Conservation (phyloP, 1,140 invertebrate species). For the Bradysia coprophila region DNA sequence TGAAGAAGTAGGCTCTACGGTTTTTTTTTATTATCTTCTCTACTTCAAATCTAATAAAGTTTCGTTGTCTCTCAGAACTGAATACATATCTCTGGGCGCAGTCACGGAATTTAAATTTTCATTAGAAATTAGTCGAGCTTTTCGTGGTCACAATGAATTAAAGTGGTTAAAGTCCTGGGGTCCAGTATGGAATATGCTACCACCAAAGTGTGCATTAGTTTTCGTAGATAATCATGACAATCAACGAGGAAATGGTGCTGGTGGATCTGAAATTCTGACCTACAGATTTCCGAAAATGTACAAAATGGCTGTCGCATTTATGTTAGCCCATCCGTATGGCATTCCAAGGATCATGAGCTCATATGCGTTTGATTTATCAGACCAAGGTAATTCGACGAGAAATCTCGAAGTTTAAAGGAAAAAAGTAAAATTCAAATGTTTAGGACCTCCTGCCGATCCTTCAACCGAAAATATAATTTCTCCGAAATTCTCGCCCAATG, state of each 20-base stretch:
- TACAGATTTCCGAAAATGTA: constrained; percentile 37
- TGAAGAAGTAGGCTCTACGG: not conserved
- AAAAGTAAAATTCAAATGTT: too few relatives aligned
- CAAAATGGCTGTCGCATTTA: constrained; percentile 58
- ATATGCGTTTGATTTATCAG: constrained; percentile 30
- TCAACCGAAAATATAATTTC: constrained; percentile 39
- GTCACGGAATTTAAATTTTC: constrained; percentile 52
- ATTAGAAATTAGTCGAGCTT: constrained; percentile 24
- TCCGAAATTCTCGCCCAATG: constrained; percentile 39
- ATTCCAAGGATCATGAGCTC: constrained; percentile 63
- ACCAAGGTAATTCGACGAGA: too few relatives aligned
- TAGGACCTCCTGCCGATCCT: constrained; percentile 48
- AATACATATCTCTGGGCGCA: constrained; percentile 21
- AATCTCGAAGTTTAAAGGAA: too few relatives aligned
- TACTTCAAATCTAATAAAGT: too few relatives aligned
- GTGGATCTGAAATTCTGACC: constrained; percentile 32
- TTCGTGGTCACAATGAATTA: constrained; percentile 22
- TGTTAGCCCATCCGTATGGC: constrained; percentile 70
- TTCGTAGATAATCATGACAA: constrained; percentile 48
- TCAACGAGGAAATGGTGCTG: constrained; percentile 37
- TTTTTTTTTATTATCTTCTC: too few relatives aligned
- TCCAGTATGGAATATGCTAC: constrained; percentile 32
- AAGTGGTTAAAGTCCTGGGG: constrained; percentile 32
- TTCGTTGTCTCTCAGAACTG: too few relatives aligned
- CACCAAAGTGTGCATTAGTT: constrained; percentile 29